phyloP scores from a whole-genome alignment of 2,797 vertebrate species.

The Pangasius djambal region DNA sequence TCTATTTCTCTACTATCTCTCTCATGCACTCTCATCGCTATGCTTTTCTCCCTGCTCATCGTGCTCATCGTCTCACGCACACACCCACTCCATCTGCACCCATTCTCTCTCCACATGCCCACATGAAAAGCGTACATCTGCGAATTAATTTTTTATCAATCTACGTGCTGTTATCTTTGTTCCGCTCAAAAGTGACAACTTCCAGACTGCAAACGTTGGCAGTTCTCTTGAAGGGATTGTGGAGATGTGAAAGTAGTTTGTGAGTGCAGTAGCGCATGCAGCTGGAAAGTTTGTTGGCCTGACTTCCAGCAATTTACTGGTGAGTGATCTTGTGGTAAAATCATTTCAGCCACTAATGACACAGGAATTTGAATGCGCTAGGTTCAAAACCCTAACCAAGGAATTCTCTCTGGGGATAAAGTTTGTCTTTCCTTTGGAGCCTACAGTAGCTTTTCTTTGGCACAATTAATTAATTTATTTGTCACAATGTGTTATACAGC shows the following conservation, averaged over 20 bases:
- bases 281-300: conserved; percentile 50
- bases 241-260: conserved; percentile 47
- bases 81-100: conserved; percentile 53
- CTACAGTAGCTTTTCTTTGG: conserved; percentile 14
- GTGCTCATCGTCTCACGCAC: conserved; percentile 45
- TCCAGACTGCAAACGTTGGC: conserved; percentile 79
- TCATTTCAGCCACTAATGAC: conserved; percentile 70
- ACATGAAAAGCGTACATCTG: conserved; percentile 72
- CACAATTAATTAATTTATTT: conserved; percentile 20
- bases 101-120: conserved; percentile 51
- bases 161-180: conserved; percentile 79
- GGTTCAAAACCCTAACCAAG: conserved; percentile 62
- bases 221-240: conserved; percentile 64
- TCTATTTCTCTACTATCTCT: conserved; percentile 48
- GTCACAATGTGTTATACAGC: conserved; percentile 17
- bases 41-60: conserved; percentile 37
- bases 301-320: conserved; percentile 71
- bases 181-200: conserved; percentile 75
- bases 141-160: conserved; percentile 81
- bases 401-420: conserved; percentile 27
- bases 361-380: conserved; percentile 64
- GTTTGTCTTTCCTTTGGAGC: conserved; percentile 1
- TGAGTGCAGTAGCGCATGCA: conserved; percentile 33
- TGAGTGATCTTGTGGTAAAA: conserved; percentile 72
- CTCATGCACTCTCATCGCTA: conserved; percentile 47